Evolutionary conservation across 2,888 invertebrate species (phyloP).

Genomic region (Drosophila mayaguana): DNA sequence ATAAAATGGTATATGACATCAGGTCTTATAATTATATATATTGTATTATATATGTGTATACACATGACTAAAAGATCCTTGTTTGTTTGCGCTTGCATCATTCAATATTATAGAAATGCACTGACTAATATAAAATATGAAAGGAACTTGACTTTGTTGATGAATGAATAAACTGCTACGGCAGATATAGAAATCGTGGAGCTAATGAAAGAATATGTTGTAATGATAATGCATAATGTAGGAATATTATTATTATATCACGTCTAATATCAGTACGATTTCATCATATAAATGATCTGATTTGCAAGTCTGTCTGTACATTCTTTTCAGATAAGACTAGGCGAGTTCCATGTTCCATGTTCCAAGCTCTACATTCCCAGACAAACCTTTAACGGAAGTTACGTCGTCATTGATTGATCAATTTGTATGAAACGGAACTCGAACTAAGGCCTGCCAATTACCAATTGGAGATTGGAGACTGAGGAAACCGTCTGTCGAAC

Average conservation of each 20-base stretch:
- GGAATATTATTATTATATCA: background rate
- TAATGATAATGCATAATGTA: background rate
- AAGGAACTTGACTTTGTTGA: background rate
- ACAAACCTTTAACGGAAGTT: slow-evolving; percentile 32
- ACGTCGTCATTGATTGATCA: slow-evolving; percentile 1
- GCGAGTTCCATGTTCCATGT: background rate
- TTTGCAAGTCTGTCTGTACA: background rate
- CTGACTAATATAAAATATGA: background rate
- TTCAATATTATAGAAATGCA: background rate
- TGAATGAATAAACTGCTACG: background rate
- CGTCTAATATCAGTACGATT: background rate
- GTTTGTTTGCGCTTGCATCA: slow-evolving; percentile 3
- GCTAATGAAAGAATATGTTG: background rate
- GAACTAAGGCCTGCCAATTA: slow-evolving; percentile 11
- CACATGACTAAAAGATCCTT: slow-evolving; percentile 8
- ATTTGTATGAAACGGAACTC: slow-evolving; percentile 37
- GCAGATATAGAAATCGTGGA: slow-evolving; percentile 1
- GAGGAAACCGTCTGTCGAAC: background rate
- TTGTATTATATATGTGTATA: no score
- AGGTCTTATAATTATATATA: background rate
- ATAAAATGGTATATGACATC: background rate
- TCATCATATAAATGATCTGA: slow-evolving; percentile 7
- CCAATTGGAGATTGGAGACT: slow-evolving; percentile 7
- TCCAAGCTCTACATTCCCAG: background rate
- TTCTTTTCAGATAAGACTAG: slow-evolving; percentile 4